Percentiles rank a stretch among this genome's conserved stretches.
These are phyloP conservation scores for Actenoides hombroni DNA, from an alignment of 2,113 vertebrate genomes.

Conservation along the genomic window DNA sequence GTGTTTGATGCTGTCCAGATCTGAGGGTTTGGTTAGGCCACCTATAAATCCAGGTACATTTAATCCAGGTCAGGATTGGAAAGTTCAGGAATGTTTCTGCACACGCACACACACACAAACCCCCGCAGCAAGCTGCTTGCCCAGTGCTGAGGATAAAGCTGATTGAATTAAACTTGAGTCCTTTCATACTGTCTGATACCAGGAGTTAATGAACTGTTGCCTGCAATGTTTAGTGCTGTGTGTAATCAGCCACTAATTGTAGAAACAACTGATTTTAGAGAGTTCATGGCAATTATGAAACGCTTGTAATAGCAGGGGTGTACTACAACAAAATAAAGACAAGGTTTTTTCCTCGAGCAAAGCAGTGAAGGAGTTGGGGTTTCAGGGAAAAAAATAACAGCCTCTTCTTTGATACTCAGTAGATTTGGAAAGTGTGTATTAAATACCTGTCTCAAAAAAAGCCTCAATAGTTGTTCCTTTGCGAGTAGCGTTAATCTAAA, in stretches of 20 bases:
- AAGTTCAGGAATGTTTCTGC: background rate
- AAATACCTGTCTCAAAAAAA: background rate
- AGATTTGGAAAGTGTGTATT: background rate
- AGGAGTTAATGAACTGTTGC: slow-evolving; percentile 64
- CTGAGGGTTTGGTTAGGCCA: background rate
- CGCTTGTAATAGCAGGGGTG: background rate
- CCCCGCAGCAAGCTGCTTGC: background rate
- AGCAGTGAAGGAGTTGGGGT: background rate
- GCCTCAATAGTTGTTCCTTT: background rate
- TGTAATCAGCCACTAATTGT: slow-evolving; percentile 75
- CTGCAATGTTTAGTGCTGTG: slow-evolving; percentile 56
- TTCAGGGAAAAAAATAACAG: background rate
- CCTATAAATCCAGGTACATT: background rate
- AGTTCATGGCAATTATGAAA: slow-evolving; percentile 49
- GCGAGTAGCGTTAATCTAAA: background rate
- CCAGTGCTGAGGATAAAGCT: background rate
- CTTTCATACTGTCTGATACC: slow-evolving; percentile 19
- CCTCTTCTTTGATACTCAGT: background rate
- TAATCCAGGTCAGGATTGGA: background rate
- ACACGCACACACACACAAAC: background rate
- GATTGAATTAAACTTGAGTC: slow-evolving; percentile 21
- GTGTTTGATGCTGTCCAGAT: background rate
- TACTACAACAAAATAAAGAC: background rate
- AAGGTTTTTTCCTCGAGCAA: background rate
- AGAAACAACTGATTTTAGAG: slow-evolving; percentile 73